phyloP scores from a whole-genome alignment of 2,113 vertebrate genomes.

The Passer domesticus region DNA sequence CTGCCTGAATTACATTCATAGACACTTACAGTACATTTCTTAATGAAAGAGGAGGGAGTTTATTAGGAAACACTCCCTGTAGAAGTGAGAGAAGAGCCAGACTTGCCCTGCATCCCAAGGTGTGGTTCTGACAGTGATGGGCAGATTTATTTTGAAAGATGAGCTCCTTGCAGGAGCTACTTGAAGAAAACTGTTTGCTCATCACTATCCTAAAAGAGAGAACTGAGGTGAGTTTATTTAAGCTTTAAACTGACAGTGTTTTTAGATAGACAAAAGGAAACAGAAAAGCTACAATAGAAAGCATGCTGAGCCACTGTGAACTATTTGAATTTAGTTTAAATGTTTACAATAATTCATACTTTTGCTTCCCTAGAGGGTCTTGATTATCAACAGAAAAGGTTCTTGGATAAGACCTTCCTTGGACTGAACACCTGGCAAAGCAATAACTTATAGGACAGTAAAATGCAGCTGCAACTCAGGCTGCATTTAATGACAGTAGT shows the following conservation, averaged over 20 bases:
- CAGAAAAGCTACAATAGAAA: neutral
- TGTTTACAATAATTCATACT: neutral
- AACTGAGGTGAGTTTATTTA: neutral
- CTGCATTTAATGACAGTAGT: slow-evolving; percentile 37
- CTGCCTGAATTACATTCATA: slow-evolving; percentile 1
- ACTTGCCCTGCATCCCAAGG: neutral
- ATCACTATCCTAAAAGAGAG: neutral
- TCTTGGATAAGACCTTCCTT: neutral
- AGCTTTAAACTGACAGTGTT: neutral
- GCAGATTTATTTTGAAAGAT: neutral
- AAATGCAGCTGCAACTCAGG: slow-evolving; percentile 46
- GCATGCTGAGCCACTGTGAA: neutral
- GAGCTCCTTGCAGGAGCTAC: neutral
- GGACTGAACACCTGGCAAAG: slow-evolving; percentile 60
- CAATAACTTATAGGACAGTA: slow-evolving; percentile 5
- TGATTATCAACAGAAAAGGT: slow-evolving; percentile 19
- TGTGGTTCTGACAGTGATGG: neutral
- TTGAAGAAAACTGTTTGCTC: neutral
- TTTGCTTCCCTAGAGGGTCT: neutral
- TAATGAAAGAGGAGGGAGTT: neutral
- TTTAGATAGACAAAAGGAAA: neutral
- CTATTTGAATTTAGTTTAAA: neutral
- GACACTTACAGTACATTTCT: neutral
- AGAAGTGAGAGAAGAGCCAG: neutral
- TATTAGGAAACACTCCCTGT: neutral